Percentiles rank a stretch among this genome's conserved stretches.
Conservation (phyloP, 1,140 invertebrate genomes). For the Teleopsis dalmanni region DNA sequence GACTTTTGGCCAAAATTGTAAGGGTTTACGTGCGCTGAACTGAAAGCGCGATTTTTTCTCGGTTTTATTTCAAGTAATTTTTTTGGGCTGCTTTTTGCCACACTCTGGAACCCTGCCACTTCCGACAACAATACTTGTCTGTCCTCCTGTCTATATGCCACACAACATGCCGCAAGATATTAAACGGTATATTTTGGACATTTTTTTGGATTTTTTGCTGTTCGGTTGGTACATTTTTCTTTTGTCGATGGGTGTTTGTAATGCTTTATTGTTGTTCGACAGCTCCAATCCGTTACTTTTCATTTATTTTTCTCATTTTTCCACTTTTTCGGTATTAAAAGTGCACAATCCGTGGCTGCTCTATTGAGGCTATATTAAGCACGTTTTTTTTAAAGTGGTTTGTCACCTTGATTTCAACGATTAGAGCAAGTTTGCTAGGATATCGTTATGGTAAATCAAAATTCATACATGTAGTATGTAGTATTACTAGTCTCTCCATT, state of each 20-base stretch:
- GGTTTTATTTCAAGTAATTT: neutral
- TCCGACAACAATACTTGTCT: no score
- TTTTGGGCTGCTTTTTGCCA: neutral
- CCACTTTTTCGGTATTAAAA: no score
- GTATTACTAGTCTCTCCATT: no score
- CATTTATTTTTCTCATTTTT: no score
- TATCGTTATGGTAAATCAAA: slow-evolving; percentile 30
- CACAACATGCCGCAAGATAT: slow-evolving; percentile 13
- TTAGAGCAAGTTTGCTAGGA: neutral
- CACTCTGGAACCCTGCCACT: no score
- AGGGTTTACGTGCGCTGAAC: slow-evolving; percentile 1
- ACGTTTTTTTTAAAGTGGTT: no score
- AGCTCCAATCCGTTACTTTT: no score
- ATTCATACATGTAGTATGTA: no score
- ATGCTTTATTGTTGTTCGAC: slow-evolving; percentile 12
- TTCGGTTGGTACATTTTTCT: neutral
- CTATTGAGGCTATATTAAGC: no score
- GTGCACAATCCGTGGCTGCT: no score
- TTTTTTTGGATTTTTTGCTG: neutral
- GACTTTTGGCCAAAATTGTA: slow-evolving; percentile 37
- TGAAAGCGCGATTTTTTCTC: neutral
- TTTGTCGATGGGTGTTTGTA: slow-evolving; percentile 3
- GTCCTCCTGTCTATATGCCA: no score
- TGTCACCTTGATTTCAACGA: slow-evolving; percentile 6
- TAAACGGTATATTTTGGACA: slow-evolving; percentile 8